phyloP scores from a whole-genome alignment of 2,888 invertebrate species.

The Neoscelio sp. region DNA sequence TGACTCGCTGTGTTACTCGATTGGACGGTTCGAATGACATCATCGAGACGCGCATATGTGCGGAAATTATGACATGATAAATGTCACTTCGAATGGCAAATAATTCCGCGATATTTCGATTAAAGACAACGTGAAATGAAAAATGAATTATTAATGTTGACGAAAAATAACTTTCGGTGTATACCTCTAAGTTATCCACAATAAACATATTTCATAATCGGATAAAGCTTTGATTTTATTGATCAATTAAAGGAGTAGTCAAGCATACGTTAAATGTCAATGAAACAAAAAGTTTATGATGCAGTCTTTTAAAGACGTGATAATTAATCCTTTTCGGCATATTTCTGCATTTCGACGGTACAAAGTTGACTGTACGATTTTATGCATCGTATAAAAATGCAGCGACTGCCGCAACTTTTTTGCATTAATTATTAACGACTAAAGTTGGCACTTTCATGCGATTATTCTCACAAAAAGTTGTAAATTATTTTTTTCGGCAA shows the following conservation, averaged over 20 bases:
- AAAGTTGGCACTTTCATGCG: too few relatives aligned
- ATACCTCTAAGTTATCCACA: too few relatives aligned
- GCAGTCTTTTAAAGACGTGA: conserved; percentile 16
- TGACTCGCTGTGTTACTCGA: too few relatives aligned
- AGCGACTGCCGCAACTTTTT: conserved; percentile 15
- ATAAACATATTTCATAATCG: not conserved
- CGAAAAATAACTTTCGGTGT: too few relatives aligned
- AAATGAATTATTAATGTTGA: too few relatives aligned
- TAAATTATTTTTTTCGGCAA: conserved; percentile 22
- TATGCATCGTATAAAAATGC: conserved; percentile 19
- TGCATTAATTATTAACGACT: conserved; percentile 31
- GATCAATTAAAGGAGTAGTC: conserved; percentile 12
- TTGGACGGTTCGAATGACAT: too few relatives aligned
- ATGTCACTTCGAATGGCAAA: too few relatives aligned
- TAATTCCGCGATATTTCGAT: too few relatives aligned
- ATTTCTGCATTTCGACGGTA: conserved; percentile 8
- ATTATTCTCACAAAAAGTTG: conserved; percentile 17
- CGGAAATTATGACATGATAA: too few relatives aligned
- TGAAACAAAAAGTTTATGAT: conserved; percentile 17
- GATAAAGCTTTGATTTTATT: not conserved
- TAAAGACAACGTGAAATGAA: too few relatives aligned
- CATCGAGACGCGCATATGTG: too few relatives aligned
- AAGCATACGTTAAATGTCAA: conserved; percentile 25
- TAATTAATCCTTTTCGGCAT: conserved; percentile 33
- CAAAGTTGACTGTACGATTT: conserved; percentile 22